phyloP scores from a whole-genome alignment of 23 tunicate genomes.

The Trididemnum miniatum region DNA sequence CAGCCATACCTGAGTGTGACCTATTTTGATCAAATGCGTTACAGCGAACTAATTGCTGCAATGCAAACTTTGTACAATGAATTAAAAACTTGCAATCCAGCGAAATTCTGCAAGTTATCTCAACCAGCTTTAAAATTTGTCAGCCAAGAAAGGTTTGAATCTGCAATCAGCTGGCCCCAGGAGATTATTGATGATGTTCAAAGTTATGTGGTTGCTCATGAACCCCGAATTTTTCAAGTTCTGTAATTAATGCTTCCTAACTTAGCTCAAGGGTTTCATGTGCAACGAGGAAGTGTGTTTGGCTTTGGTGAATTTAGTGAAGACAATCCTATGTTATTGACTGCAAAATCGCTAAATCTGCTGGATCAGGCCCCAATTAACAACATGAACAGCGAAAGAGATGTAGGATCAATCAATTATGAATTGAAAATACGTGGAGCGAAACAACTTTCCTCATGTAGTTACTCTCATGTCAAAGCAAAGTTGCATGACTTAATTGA shows the following conservation, averaged over 20 bases:
- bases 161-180: background rate
- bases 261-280: background rate
- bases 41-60: background rate
- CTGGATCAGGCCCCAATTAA: background rate
- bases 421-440: conserved; percentile 6
- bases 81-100: no score
- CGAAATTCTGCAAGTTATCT: background rate
- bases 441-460: background rate
- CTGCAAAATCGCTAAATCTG: background rate
- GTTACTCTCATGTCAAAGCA: conserved; percentile 7
- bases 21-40: background rate
- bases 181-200: background rate
- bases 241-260: background rate
- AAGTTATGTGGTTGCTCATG: background rate
- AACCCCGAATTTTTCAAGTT: background rate
- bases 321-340: background rate
- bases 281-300: conserved; percentile 5
- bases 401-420: conserved; percentile 1
- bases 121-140: background rate
- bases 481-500: conserved; percentile 3
- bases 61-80: background rate
- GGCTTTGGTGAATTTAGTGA: background rate
- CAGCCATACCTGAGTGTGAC: conserved; percentile 8
- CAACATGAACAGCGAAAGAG: conserved; percentile 14
- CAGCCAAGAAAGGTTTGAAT: background rate